These are phyloP conservation scores for Numenius phaeopus DNA, from an alignment of 2,797 vertebrate genomes.

Conservation along the genomic window DNA sequence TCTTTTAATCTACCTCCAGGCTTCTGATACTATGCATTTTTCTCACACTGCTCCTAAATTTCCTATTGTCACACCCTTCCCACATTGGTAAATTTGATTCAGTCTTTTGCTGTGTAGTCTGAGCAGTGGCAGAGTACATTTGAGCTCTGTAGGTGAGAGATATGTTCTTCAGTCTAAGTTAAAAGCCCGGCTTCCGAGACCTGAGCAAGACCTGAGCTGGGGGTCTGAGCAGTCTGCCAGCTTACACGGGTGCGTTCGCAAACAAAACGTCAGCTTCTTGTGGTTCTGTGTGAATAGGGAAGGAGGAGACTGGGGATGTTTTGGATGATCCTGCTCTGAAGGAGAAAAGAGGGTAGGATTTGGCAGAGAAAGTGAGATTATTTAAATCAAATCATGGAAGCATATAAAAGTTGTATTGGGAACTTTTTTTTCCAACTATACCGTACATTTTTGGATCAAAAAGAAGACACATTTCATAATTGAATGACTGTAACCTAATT, in stretches of 20 bases:
- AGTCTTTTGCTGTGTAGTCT: not conserved
- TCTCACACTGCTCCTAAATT: not conserved
- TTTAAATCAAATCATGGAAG: not conserved
- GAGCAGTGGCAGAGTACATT: not conserved
- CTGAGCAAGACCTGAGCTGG: not conserved
- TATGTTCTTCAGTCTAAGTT: not conserved
- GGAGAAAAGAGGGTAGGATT: not conserved
- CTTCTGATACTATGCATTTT: not conserved
- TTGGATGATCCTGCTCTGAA: not conserved
- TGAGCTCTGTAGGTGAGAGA: not conserved
- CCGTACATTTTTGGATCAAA: not conserved
- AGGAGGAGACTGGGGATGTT: not conserved
- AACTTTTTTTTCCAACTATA: not conserved
- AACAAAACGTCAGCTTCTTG: not conserved
- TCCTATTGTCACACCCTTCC: not conserved
- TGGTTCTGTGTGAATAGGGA: not conserved
- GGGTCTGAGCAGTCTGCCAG: not conserved
- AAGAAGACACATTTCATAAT: not conserved
- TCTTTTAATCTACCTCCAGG: not conserved
- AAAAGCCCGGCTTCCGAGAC: not conserved
- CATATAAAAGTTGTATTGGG: not conserved
- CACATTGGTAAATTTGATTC: not conserved
- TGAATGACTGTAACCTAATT: not conserved
- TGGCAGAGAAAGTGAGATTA: not conserved
- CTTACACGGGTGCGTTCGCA: fast-evolving